These are phyloP conservation scores for Marronus borbonicus DNA, from an alignment of 2,888 invertebrate genomes.

Conservation along the genomic window DNA sequence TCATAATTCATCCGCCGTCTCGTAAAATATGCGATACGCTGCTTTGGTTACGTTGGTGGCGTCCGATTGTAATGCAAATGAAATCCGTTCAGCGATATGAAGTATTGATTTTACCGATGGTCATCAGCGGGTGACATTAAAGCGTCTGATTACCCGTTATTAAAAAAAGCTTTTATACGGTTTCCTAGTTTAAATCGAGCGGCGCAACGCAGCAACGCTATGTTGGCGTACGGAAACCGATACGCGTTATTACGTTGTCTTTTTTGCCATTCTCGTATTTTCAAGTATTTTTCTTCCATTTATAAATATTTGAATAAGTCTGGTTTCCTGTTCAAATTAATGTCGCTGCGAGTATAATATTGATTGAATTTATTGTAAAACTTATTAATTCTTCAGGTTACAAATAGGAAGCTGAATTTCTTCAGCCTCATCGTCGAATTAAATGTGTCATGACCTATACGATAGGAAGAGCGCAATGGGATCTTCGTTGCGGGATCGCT, in stretches of 20 bases:
- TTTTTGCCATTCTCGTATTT: neutral
- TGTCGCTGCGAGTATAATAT: too few species aligned
- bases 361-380: too few species aligned
- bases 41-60: neutral
- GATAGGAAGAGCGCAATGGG: too few species aligned
- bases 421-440: too few species aligned
- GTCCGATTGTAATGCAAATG: constrained; percentile 32
- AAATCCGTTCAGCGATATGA: constrained; percentile 4
- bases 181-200: constrained; percentile 13
- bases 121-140: constrained; percentile 28
- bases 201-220: neutral
- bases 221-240: neutral
- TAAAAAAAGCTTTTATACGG: constrained; percentile 14
- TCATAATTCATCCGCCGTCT: neutral
- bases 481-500: too few species aligned
- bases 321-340: too few species aligned
- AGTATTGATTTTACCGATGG: constrained; percentile 30
- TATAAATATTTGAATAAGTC: too few species aligned
- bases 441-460: too few species aligned
- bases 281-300: neutral
- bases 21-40: neutral
- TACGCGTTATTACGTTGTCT: neutral
- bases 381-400: too few species aligned
- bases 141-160: constrained; percentile 31
- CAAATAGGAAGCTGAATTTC: too few species aligned